Evolutionary conservation across 2,888 invertebrate species (phyloP).

Genomic region (Horisme vitalbata): DNA sequence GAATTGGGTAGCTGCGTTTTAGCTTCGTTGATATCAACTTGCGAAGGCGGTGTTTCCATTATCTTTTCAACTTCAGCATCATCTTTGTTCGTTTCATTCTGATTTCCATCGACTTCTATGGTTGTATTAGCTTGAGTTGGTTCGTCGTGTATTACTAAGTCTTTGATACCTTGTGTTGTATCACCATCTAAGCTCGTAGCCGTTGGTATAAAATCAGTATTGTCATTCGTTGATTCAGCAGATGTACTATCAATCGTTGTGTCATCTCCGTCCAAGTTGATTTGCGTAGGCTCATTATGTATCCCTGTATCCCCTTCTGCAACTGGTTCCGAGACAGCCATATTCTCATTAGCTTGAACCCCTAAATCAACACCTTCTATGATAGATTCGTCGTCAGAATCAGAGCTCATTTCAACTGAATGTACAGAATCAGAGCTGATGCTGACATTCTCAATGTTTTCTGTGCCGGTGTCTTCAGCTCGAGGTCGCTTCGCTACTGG

Average conservation of each 20-base stretch:
- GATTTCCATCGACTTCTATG: background rate
- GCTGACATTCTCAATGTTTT: slow-evolving; percentile 54
- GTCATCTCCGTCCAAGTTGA: background rate
- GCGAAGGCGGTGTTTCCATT: slow-evolving; percentile 1
- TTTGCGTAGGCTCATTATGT: slow-evolving; percentile 3
- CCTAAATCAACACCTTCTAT: slow-evolving; percentile 32
- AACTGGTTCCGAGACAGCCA: background rate
- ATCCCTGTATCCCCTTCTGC: background rate
- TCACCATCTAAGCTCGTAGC: background rate
- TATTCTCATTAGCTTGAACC: background rate
- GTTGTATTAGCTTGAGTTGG: slow-evolving; percentile 12
- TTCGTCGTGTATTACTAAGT: slow-evolving; percentile 13
- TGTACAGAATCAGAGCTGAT: slow-evolving; percentile 59
- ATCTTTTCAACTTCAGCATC: slow-evolving; percentile 15
- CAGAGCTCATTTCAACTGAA: slow-evolving; percentile 50
- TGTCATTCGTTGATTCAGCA: background rate
- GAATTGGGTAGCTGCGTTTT: slow-evolving; percentile 52
- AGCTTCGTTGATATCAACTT: slow-evolving; percentile 46
- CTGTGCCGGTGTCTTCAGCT: slow-evolving; percentile 37
- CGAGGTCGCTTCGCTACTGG: slow-evolving; percentile 56
- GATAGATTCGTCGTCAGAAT: slow-evolving; percentile 46
- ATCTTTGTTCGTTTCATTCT: slow-evolving; percentile 1
- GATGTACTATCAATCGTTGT: background rate
- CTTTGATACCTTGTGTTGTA: background rate
- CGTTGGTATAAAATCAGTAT: too few species aligned